Conservation (phyloP, 2,113 vertebrate species). For the Prolemur simus region DNA sequence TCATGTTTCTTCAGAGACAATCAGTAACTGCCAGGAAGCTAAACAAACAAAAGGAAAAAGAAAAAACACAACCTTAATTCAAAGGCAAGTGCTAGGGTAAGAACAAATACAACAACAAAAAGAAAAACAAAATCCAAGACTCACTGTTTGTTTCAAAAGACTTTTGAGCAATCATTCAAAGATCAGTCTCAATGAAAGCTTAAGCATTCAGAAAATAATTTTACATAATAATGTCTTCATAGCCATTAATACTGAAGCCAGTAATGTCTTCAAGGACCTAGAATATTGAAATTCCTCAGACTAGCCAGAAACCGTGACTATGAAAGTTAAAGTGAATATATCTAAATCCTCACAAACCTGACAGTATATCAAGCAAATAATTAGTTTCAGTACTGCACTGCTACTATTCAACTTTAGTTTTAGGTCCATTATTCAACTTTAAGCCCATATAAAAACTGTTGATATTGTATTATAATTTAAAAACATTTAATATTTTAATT, state of each 20-base stretch:
- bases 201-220: not conserved
- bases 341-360: not conserved
- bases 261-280: not conserved
- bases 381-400: not conserved
- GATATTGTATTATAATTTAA: not conserved
- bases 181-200: slow-evolving; percentile 11
- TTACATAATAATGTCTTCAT: not conserved
- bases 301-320: not conserved
- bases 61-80: slow-evolving; percentile 41
- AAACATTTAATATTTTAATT: not conserved
- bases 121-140: slow-evolving; percentile 25
- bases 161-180: slow-evolving; percentile 18
- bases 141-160: not conserved
- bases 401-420: not conserved
- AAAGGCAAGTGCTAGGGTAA: not conserved
- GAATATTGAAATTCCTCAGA: not conserved
- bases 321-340: not conserved
- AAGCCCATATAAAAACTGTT: not conserved
- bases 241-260: not conserved
- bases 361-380: not conserved
- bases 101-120: not conserved
- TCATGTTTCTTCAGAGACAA: slow-evolving; percentile 86
- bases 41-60: slow-evolving; percentile 12
- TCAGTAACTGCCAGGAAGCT: slow-evolving; percentile 64
- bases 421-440: not conserved